These are phyloP conservation scores for Proisotoma minuta DNA, from an alignment of 2,888 invertebrate species.

Conservation along the genomic window DNA sequence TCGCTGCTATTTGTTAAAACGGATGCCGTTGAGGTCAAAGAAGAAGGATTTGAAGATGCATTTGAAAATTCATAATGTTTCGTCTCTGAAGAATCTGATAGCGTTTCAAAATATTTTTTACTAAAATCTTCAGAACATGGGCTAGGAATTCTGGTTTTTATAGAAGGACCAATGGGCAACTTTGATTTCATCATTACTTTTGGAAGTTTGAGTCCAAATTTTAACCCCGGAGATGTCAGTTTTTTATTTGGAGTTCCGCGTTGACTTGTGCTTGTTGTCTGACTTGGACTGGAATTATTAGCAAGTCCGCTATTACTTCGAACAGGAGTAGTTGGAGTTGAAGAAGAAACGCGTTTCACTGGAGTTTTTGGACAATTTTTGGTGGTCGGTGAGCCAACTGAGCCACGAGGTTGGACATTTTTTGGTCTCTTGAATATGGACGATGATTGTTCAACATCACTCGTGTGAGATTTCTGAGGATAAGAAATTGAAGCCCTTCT, in stretches of 20 bases:
- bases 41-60: background rate
- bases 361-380: background rate
- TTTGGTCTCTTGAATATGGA: background rate
- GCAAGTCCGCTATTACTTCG: too few species aligned
- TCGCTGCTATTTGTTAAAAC: background rate
- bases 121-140: background rate
- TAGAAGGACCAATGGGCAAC: background rate
- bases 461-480: background rate
- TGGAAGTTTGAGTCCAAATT: background rate
- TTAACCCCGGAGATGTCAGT: conserved; percentile 4
- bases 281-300: too few species aligned
- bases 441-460: too few species aligned
- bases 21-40: background rate
- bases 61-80: background rate
- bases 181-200: background rate
- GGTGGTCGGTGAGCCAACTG: background rate
- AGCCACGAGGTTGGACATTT: background rate
- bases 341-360: background rate
- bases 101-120: background rate
- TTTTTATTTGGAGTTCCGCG: background rate
- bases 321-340: background rate
- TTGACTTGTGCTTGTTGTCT: background rate
- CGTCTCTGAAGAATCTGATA: background rate
- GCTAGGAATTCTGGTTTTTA: background rate
- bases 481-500: background rate